phyloP scores from a whole-genome alignment of 2,113 vertebrate species.

The Rynchops niger region DNA sequence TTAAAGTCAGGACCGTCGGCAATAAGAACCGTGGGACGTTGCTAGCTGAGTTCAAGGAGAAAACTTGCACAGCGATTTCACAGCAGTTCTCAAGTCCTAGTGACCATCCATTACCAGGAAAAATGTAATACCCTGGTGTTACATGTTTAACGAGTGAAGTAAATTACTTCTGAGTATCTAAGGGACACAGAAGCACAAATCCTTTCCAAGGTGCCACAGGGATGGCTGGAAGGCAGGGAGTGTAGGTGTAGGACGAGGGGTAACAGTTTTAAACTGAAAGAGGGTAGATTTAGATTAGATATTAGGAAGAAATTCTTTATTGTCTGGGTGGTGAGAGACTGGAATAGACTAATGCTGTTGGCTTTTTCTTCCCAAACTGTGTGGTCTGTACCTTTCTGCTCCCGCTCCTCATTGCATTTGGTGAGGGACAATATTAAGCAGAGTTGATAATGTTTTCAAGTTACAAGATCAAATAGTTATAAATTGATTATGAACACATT shows the following conservation, averaged over 20 bases:
- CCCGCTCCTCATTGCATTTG: not conserved
- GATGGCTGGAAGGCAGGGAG: not conserved
- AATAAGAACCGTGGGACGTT: not conserved
- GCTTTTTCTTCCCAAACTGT: not conserved
- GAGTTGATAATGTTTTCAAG: not conserved
- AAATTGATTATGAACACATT: not conserved
- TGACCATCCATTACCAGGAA: not conserved
- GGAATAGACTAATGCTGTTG: not conserved
- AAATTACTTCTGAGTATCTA: not conserved
- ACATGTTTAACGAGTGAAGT: not conserved
- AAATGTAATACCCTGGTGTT: not conserved
- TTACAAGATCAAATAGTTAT: not conserved
- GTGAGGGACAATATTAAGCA: not conserved
- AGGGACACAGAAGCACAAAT: not conserved
- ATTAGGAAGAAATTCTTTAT: not conserved
- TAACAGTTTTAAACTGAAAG: not conserved
- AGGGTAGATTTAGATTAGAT: not conserved
- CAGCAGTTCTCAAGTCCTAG: not conserved
- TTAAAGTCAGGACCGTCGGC: not conserved
- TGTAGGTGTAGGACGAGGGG: not conserved
- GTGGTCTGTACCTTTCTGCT: not conserved
- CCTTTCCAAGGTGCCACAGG: not conserved
- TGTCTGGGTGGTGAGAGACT: not conserved
- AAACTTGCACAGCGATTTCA: not conserved
- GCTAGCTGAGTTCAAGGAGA: not conserved